Base-by-base conservation (phyloP, 1,140 invertebrate genomes). In the Achatina immaculata region DNA sequence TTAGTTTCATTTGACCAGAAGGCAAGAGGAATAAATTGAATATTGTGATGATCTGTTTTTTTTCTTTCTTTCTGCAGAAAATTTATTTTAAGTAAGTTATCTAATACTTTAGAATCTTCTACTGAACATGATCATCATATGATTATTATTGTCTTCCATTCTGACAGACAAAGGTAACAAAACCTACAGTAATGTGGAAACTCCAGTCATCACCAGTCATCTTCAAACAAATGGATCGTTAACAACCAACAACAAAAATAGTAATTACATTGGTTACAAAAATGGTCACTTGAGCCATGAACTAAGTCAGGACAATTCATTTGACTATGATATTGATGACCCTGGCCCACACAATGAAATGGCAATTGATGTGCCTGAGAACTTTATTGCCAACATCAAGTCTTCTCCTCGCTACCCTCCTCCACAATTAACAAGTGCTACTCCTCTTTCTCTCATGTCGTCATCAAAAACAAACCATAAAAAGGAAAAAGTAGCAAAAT, bases 301-400 rank as follows among this genome's bases (percentile, higher is more conserved):
- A 71, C 81, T 84, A 66, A 83, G 80, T 72, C 75, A 62, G 21
- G 82, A 87, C 36, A 85, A 83, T 76, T 86, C 85, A 7, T 83
- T 87, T 82, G 84, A 83, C 31, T 78, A 84, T 80, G 86, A 84
- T 16, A 82, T 85, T 80, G 85, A 84, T 40, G 86, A 89, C 76
- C 62, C 81, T n/a, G 88, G 89, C 36, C 87, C 89, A 31, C 92
- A 93, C 85, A 86, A 93, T 36, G 98, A 99, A 94, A 97, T 99
- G 96, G 96, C 98, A 87, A 97, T 99, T 89, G 98, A 99, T 92
- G 97, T 98, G 83, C 98, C 98, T 87, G 97, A 98, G 89, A 95
- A 95, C 88, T 99, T 99, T 92, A 95, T 98, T 84, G 95, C 94
- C 84, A 93, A 95, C 90, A 96, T 95, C 92, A 98, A 96, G 93